These are phyloP conservation scores for Darevskia mixta DNA, from an alignment of 2,797 vertebrate species.

Conservation along the genomic window DNA sequence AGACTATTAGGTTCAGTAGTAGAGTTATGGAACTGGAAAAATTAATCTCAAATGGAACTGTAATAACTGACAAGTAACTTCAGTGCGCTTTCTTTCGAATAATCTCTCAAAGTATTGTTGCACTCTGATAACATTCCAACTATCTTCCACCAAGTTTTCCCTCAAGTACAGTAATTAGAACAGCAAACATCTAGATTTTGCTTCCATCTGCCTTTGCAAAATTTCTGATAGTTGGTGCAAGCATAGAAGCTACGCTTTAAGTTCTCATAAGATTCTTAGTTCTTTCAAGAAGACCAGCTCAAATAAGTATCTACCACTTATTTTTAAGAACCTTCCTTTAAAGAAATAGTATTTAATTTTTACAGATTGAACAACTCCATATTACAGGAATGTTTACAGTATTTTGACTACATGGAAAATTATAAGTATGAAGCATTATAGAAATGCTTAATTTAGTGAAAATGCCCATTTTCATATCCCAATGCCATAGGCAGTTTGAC, in stretches of 20 bases:
- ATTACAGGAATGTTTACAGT: not conserved
- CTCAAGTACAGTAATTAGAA: not conserved
- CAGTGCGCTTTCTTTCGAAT: not conserved
- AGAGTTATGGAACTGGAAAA: not conserved
- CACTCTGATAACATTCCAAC: not conserved
- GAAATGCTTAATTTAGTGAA: not conserved
- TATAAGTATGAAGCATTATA: not conserved
- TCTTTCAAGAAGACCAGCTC: not conserved
- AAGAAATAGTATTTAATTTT: not conserved
- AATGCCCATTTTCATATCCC: not conserved
- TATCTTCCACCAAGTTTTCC: not conserved
- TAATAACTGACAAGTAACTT: slow-evolving; percentile 16
- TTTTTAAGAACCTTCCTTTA: not conserved
- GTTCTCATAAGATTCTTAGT: not conserved
- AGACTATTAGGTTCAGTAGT: not conserved
- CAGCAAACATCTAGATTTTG: not conserved
- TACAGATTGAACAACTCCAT: not conserved
- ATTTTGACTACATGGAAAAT: not conserved
- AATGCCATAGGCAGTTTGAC: not conserved
- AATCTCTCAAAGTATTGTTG: not conserved
- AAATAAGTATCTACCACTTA: not conserved
- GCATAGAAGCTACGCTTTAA: not conserved
- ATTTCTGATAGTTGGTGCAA: not conserved
- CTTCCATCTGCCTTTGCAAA: not conserved
- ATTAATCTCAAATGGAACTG: slow-evolving; percentile 54